These are phyloP conservation scores for Drosophila mayri DNA, from an alignment of 1,140 invertebrate species.

Conservation along the genomic window DNA sequence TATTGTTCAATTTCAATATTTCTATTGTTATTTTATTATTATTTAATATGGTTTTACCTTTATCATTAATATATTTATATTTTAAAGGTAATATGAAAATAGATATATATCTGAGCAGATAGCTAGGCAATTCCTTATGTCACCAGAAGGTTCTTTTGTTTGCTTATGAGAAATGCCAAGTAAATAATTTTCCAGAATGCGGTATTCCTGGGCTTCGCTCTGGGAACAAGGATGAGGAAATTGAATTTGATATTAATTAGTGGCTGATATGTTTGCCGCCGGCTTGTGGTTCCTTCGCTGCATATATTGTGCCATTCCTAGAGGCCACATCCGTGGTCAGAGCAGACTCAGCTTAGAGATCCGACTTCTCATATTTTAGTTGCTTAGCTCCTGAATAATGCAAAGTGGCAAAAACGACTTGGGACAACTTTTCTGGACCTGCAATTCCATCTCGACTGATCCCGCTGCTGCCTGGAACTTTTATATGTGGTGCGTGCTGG, in stretches of 20 bases:
- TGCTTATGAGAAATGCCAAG: not conserved
- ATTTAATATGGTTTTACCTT: too few species aligned
- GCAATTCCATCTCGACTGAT: conserved; percentile 55
- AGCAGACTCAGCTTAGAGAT: not conserved
- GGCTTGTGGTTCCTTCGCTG: conserved; percentile 1
- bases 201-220: not conserved
- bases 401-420: conserved; percentile 48
- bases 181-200: not conserved
- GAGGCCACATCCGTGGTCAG: not conserved
- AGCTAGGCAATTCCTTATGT: not conserved
- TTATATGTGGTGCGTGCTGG: conserved; percentile 69
- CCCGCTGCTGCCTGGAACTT: conserved; percentile 42
- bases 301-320: not conserved
- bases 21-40: not conserved
- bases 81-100: too few species aligned
- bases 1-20: not conserved
- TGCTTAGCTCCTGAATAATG: conserved; percentile 52
- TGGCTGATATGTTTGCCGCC: not conserved
- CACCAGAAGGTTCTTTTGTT: not conserved
- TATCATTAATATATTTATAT: too few species aligned
- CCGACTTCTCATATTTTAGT: not conserved
- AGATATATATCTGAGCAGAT: not conserved
- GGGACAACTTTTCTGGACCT: conserved; percentile 56
- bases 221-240: not conserved
- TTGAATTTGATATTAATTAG: conserved; percentile 34